Evolutionary conservation across 2,888 invertebrate genomes (phyloP).

Genomic region (Leucophenga montana): DNA sequence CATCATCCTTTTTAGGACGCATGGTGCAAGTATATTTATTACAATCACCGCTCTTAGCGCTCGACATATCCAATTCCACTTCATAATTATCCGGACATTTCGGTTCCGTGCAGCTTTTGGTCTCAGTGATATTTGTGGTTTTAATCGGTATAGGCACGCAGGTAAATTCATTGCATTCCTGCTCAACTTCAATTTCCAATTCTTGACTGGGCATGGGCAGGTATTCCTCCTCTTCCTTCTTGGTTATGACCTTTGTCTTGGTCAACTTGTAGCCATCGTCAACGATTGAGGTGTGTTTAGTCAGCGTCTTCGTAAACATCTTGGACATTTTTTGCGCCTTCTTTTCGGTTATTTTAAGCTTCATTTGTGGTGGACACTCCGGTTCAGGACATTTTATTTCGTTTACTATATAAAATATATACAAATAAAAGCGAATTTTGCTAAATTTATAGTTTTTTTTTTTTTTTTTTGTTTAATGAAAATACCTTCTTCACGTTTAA

Average conservation of each 20-base stretch:
- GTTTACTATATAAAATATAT: conserved; percentile 46
- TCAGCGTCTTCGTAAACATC: conserved; percentile 70
- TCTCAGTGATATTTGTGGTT: conserved; percentile 57
- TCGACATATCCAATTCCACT: conserved; percentile 74
- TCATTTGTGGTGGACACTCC: conserved; percentile 75
- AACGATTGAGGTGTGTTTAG: conserved; percentile 62
- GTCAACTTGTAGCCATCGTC: conserved; percentile 63
- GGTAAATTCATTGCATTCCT: conserved; percentile 69
- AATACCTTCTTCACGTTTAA: conserved; percentile 55
- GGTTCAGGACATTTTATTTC: conserved; percentile 73
- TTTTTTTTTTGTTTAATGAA: conserved; percentile 6
- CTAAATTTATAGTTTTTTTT: neutral
- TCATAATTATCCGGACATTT: conserved; percentile 78
- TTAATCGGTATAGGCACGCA: conserved; percentile 67
- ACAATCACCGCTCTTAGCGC: conserved; percentile 72
- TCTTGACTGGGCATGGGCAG: conserved; percentile 60
- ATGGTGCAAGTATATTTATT: conserved; percentile 79
- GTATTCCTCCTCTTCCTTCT: conserved; percentile 53
- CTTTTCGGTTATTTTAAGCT: conserved; percentile 71
- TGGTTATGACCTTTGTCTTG: conserved; percentile 61
- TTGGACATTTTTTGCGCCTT: conserved; percentile 72
- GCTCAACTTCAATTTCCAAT: conserved; percentile 54
- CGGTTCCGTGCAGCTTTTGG: conserved; percentile 60
- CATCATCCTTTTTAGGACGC: conserved; percentile 78
- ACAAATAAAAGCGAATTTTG: neutral